phyloP scores from a whole-genome alignment of 2,797 vertebrate genomes.

The Galago senegalensis region DNA sequence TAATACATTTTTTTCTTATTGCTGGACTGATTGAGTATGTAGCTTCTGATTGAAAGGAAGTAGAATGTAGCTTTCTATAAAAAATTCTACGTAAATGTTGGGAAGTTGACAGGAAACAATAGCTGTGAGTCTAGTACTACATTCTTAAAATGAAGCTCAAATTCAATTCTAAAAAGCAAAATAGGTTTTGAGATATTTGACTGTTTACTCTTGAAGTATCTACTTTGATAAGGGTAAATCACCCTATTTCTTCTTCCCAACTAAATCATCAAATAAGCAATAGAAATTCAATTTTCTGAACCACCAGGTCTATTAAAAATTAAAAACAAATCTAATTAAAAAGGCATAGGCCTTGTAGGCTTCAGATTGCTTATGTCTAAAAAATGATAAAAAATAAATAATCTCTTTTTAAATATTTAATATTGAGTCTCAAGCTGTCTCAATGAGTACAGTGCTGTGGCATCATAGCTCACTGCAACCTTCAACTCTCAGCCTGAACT shows the following conservation, averaged over 20 bases:
- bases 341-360: background rate
- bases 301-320: background rate
- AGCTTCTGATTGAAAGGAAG: background rate
- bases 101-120: background rate
- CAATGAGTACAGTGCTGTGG: too few species aligned
- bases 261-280: constrained; percentile 38
- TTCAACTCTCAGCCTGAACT: too few species aligned
- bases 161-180: constrained; percentile 40
- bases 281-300: constrained; percentile 58
- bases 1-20: background rate
- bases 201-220: background rate
- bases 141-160: constrained; percentile 27
- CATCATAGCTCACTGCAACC: too few species aligned
- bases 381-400: background rate
- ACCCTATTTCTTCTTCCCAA: constrained; percentile 47
- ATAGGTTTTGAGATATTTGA: background rate
- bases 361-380: constrained; percentile 51
- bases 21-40: background rate
- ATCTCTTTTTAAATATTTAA: too few species aligned
- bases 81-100: constrained; percentile 1
- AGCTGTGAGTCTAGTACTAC: background rate
- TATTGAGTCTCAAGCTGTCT: too few species aligned
- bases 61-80: background rate
- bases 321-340: constrained; percentile 84
- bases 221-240: background rate